Evolutionary conservation across 2,113 vertebrate species (phyloP).

Genomic region (Mesoclemmys tuberculata): DNA sequence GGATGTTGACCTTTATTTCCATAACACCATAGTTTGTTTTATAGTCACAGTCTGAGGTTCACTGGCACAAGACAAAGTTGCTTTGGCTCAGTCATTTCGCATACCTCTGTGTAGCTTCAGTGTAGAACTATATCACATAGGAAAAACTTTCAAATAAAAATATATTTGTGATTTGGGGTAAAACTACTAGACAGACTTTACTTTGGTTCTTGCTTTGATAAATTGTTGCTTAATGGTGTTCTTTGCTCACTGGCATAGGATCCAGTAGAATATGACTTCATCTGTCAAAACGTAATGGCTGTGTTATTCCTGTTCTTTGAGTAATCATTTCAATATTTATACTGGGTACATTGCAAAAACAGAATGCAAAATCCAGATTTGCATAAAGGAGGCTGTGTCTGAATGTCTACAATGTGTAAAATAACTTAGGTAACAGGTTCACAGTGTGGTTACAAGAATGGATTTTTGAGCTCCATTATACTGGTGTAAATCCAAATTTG

Average conservation of each 20-base stretch:
- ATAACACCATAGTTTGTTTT: background rate
- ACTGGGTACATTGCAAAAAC: background rate
- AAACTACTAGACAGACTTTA: background rate
- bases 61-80: background rate
- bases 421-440: background rate
- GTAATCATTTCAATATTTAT: slow-evolving; percentile 4
- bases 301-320: background rate
- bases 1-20: background rate
- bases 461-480: background rate
- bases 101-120: background rate
- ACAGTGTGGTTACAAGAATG: accelerated
- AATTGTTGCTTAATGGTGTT: accelerated
- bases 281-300: background rate
- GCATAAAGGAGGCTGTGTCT: background rate
- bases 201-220: background rate
- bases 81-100: background rate
- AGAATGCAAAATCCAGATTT: slow-evolving; percentile 36
- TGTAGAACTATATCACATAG: accelerated
- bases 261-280: background rate
- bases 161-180: background rate
- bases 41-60: background rate
- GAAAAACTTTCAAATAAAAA: background rate
- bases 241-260: background rate
- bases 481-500: accelerated
- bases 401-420: background rate